A percentile compares a stretch with the other conserved stretches of the same genome.
phyloP scores from a whole-genome alignment of 2,113 vertebrate species.

The Xerus inauris region DNA sequence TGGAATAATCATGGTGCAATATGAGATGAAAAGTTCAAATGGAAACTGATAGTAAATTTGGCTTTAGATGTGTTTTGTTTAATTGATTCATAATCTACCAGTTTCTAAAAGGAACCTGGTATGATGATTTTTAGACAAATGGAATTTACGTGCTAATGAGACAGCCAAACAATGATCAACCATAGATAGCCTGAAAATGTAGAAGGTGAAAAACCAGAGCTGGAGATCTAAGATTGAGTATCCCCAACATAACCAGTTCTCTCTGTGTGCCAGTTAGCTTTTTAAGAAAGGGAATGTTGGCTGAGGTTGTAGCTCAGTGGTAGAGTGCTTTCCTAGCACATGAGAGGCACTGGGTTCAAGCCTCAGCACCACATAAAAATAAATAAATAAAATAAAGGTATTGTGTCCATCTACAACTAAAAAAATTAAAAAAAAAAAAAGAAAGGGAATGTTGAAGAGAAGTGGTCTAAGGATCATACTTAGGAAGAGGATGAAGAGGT shows the following conservation, averaged over 20 bases:
- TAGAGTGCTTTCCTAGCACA: too few relatives aligned
- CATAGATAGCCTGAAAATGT: neutral
- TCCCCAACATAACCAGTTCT: neutral
- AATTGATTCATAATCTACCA: neutral
- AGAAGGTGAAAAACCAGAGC: neutral
- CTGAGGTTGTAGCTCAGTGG: too few relatives aligned
- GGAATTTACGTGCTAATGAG: neutral
- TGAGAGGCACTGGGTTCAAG: too few relatives aligned
- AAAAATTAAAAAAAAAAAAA: neutral
- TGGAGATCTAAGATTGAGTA: neutral
- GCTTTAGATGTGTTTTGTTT: neutral
- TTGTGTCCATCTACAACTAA: too few relatives aligned
- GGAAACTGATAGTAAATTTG: constrained; percentile 20
- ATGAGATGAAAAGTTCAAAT: neutral
- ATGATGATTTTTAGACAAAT: constrained; percentile 15
- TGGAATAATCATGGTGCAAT: neutral
- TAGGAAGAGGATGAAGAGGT: neutral
- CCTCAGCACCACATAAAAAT: too few relatives aligned
- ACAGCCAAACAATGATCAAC: neutral
- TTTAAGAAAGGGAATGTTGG: neutral
- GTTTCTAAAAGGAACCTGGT: neutral
- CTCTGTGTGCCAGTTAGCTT: neutral
- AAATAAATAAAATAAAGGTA: too few relatives aligned
- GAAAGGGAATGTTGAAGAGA: neutral
- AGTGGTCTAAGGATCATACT: neutral